A percentile compares a stretch with the other conserved stretches of the same genome.
phyloP scores from a whole-genome alignment of 1,140 invertebrate genomes.

The Protaetia brevitarsis region DNA sequence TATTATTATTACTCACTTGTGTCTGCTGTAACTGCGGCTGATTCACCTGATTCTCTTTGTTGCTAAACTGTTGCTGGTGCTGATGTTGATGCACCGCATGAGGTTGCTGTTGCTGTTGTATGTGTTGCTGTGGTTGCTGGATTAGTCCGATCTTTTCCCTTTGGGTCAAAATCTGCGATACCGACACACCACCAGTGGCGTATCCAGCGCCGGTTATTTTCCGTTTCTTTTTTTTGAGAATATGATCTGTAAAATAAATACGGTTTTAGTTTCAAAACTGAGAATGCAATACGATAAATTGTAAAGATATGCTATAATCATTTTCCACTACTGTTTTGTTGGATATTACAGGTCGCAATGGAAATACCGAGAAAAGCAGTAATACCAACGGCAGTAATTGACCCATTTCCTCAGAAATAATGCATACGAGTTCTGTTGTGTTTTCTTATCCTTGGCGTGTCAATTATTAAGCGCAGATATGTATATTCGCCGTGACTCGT shows the following conservation, averaged over 20 bases:
- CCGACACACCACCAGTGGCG: constrained; percentile 58
- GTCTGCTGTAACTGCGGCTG: constrained; percentile 32
- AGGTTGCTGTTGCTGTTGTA: constrained; percentile 34
- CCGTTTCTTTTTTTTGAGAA: constrained; percentile 63
- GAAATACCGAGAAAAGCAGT: too few species aligned
- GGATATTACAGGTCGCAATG: too few species aligned
- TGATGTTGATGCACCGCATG: too few species aligned
- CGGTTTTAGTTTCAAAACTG: too few species aligned
- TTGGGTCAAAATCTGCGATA: constrained; percentile 65
- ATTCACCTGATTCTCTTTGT: constrained; percentile 40
- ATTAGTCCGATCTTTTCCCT: constrained; percentile 53
- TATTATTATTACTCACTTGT: constrained; percentile 12
- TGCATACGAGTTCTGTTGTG: too few species aligned
- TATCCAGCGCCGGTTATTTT: constrained; percentile 57
- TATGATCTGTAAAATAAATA: constrained; percentile 51
- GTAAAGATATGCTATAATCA: too few species aligned
- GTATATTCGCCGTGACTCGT: background rate
- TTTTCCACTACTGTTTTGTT: too few species aligned
- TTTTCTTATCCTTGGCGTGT: too few species aligned
- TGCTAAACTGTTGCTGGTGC: constrained; percentile 39
- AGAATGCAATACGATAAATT: too few species aligned
- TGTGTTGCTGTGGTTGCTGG: constrained; percentile 43
- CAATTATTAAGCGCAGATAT: too few species aligned
- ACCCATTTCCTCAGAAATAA: too few species aligned
- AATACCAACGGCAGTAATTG: too few species aligned